Evolutionary conservation across 2,888 invertebrate species (phyloP).

Genomic region (Macrosiphum euphorbiae): DNA sequence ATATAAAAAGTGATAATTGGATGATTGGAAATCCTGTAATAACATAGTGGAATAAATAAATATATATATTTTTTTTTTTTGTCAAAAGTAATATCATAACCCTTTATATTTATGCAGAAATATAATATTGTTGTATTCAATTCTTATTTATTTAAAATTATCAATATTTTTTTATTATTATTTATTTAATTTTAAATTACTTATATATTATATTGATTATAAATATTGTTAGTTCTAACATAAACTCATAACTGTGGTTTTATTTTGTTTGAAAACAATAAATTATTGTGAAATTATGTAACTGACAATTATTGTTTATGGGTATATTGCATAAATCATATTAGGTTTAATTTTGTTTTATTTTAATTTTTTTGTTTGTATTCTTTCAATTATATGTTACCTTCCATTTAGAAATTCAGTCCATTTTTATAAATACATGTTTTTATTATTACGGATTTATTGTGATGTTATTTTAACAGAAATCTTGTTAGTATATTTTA

Average conservation of each 20-base stretch:
- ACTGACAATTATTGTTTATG: neutral
- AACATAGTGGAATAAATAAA: neutral
- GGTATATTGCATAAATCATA: conserved; percentile 1
- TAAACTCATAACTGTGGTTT: conserved; percentile 18
- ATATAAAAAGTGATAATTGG: neutral
- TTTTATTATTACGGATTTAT: conserved; percentile 51
- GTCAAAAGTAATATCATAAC: neutral
- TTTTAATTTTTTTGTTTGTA: conserved; percentile 15
- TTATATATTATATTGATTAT: neutral
- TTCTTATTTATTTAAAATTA: conserved; percentile 7
- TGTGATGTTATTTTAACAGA: conserved; percentile 56
- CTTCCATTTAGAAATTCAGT: conserved; percentile 50
- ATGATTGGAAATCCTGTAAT: neutral
- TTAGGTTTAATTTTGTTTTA: conserved; percentile 36
- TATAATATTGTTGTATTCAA: neutral
- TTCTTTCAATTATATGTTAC: conserved; percentile 36
- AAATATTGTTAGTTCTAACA: neutral
- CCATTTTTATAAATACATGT: conserved; percentile 51
- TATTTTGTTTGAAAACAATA: neutral
- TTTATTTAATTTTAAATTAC: conserved; percentile 11
- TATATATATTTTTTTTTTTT: conserved; percentile 1
- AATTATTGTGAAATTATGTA: conserved; percentile 11
- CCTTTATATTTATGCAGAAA: conserved; percentile 7
- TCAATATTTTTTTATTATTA: neutral
- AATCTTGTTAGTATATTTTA: conserved; percentile 43